These are phyloP conservation scores for Onychostoma macrolepis DNA, from an alignment of 2,113 vertebrate species.

Conservation along the genomic window DNA sequence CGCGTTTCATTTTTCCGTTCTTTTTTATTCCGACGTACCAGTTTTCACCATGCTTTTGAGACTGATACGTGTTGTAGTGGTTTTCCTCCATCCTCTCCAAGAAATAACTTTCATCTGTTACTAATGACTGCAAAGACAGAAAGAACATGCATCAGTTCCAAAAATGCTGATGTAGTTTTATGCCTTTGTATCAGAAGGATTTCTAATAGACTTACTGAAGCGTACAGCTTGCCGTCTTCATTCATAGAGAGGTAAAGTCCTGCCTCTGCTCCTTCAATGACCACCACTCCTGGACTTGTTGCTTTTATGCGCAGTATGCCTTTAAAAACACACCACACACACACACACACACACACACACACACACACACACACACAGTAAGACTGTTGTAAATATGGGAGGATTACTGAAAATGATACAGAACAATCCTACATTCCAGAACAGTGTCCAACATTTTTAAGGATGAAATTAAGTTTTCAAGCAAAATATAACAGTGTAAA, in stretches of 20 bases:
- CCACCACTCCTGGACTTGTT: conserved; percentile 70
- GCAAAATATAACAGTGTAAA: neutral
- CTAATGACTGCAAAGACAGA: conserved; percentile 74
- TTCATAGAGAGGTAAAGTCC: conserved; percentile 89
- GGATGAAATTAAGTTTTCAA: neutral
- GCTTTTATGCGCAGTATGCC: conserved; percentile 69
- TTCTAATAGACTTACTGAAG: conserved; percentile 81
- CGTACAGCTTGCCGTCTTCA: conserved; percentile 81
- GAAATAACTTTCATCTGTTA: conserved; percentile 88
- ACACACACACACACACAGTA: neutral
- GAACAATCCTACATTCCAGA: neutral
- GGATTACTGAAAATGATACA: neutral
- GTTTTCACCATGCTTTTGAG: conserved; percentile 81
- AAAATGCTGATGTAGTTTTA: neutral
- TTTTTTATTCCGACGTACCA: conserved; percentile 96
- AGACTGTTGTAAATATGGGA: neutral
- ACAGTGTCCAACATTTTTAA: neutral
- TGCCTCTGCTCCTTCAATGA: conserved; percentile 72
- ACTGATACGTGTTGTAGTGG: conserved; percentile 90
- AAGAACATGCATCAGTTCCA: neutral
- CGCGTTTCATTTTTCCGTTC: conserved; percentile 86
- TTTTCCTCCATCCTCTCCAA: conserved; percentile 91
- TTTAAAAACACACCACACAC: conserved; percentile 42
- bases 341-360: neutral
- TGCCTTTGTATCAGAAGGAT: neutral